These are phyloP conservation scores for Drosophila azteca DNA, from an alignment of 1,140 invertebrate species.

Conservation along the genomic window DNA sequence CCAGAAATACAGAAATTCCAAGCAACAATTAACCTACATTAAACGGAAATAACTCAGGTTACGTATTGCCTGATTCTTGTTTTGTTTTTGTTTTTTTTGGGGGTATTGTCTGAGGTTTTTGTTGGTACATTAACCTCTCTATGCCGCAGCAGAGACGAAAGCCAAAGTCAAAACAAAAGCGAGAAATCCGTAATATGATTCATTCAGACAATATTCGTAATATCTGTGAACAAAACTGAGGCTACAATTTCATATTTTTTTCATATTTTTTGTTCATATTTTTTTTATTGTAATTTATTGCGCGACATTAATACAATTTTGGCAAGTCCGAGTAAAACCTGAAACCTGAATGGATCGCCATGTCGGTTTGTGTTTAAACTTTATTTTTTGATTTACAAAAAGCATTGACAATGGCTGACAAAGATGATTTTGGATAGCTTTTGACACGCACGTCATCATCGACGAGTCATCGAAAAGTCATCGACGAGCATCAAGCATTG, in stretches of 20 bases:
- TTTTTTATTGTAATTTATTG: constrained; percentile 66
- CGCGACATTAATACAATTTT: constrained; percentile 57
- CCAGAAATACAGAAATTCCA: constrained; percentile 23
- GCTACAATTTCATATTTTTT: constrained; percentile 51
- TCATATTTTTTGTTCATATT: constrained; percentile 36
- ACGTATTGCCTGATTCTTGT: constrained; percentile 41
- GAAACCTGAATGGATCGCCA: constrained; percentile 40
- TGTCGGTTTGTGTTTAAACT: constrained; percentile 29
- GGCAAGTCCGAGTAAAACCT: constrained; percentile 42
- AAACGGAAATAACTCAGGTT: constrained; percentile 48
- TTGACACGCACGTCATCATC: constrained; percentile 59
- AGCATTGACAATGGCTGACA: constrained; percentile 38
- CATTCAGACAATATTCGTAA: constrained; percentile 60
- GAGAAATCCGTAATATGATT: constrained; percentile 68
- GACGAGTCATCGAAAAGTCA: constrained; percentile 36
- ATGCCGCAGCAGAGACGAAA: constrained; percentile 34
- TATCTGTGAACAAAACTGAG: constrained; percentile 43
- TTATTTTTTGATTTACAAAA: constrained; percentile 28
- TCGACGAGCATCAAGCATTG: background rate
- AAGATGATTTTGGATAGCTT: constrained; percentile 42
- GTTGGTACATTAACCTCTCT: constrained; percentile 66
- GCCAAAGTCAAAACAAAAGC: constrained; percentile 69
- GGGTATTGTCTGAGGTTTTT: constrained; percentile 7
- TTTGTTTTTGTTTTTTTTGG: background rate
- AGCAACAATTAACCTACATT: constrained; percentile 68